Conservation (phyloP, 1,140 invertebrate genomes). For the Maniola jurtina region DNA sequence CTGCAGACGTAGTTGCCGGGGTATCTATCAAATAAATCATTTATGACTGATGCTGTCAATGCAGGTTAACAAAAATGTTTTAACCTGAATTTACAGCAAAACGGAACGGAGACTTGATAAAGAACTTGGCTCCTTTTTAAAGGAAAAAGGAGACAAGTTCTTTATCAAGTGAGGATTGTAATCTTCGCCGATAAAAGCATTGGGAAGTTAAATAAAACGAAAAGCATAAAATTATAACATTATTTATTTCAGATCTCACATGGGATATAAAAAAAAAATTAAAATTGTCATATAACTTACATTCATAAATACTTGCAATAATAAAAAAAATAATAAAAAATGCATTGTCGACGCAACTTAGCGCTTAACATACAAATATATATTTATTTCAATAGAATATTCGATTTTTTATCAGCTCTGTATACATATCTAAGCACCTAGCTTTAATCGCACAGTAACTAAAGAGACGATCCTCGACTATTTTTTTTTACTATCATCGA, state of each 20-base stretch:
- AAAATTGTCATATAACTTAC: slow-evolving; percentile 38
- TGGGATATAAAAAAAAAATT: slow-evolving; percentile 44
- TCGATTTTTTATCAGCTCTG: slow-evolving; percentile 13
- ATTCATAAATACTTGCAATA: slow-evolving; percentile 43
- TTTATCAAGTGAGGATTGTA: too few relatives aligned
- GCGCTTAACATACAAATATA: slow-evolving; percentile 30
- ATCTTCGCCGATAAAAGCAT: not conserved
- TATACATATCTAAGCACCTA: slow-evolving; percentile 36
- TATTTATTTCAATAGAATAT: slow-evolving; percentile 15
- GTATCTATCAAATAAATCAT: too few relatives aligned
- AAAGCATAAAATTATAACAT: slow-evolving; percentile 43
- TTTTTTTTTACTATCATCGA: slow-evolving; percentile 8
- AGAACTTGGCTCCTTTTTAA: too few relatives aligned
- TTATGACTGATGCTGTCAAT: too few relatives aligned
- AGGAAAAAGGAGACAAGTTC: too few relatives aligned
- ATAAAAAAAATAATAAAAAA: too few relatives aligned
- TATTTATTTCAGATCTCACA: slow-evolving; percentile 59
- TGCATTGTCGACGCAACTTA: slow-evolving; percentile 54
- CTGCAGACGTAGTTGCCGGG: too few relatives aligned
- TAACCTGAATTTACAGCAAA: too few relatives aligned
- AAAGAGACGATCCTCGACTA: slow-evolving; percentile 30
- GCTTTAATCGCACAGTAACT: slow-evolving; percentile 59
- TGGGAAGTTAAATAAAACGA: slow-evolving; percentile 28
- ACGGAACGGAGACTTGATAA: too few relatives aligned
- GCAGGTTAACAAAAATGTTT: too few relatives aligned